Evolutionary conservation across 2,113 vertebrate genomes (phyloP).

Genomic region (Anoura caudifer): DNA sequence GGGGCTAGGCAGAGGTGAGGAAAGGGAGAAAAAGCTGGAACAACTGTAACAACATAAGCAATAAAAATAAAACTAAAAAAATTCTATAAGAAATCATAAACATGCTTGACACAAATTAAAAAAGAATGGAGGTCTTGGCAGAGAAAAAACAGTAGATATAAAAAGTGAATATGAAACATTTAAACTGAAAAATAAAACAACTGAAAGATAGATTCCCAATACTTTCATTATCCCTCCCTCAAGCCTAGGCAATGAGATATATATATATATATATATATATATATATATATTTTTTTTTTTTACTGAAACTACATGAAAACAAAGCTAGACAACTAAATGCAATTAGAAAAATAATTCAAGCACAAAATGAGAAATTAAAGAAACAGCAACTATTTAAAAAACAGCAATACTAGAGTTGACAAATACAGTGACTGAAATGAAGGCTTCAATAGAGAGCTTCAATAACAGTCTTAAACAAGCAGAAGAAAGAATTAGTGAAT

Average conservation of each 20-base stretch:
- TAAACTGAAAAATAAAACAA: neutral
- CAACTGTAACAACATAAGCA: too few species aligned
- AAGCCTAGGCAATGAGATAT: too few species aligned
- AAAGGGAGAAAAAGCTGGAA: too few species aligned
- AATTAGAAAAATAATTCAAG: neutral
- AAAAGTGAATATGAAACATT: neutral
- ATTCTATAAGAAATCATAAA: neutral
- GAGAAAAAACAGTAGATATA: neutral
- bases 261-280: too few species aligned
- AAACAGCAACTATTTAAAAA: neutral
- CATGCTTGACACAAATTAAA: neutral
- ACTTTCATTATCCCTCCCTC: too few species aligned
- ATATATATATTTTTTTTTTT: too few species aligned
- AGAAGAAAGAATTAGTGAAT: neutral
- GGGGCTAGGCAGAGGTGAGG: too few species aligned
- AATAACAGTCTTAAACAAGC: neutral
- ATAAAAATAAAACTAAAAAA: too few species aligned
- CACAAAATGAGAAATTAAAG: neutral
- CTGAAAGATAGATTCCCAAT: neutral
- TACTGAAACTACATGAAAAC: neutral
- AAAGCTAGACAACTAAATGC: neutral
- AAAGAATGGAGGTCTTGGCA: neutral
- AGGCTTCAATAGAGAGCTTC: neutral
- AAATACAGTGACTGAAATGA: neutral
- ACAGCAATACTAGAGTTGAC: neutral